Evolutionary conservation across 1,140 invertebrate species (phyloP).

Genomic region (Drosophila nigromelanica): DNA sequence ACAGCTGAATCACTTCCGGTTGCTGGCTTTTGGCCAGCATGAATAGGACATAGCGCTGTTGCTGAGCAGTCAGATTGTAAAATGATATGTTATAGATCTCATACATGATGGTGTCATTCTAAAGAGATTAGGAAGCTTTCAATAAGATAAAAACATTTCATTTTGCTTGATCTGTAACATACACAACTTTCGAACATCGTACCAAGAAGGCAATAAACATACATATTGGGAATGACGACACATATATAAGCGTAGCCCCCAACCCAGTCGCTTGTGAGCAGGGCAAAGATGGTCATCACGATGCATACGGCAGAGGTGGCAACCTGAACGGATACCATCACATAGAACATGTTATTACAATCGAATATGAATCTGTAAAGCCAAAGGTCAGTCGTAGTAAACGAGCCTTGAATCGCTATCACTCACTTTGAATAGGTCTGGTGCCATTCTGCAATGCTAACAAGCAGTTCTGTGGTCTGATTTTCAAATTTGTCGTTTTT

Average conservation of each 20-base stretch:
- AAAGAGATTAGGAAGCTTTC: background rate
- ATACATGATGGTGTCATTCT: constrained; percentile 35
- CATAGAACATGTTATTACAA: constrained; percentile 42
- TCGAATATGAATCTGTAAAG: constrained; percentile 30
- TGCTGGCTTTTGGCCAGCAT: constrained; percentile 52
- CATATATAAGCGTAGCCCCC: constrained; percentile 40
- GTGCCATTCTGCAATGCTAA: constrained; percentile 52
- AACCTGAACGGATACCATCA: constrained; percentile 42
- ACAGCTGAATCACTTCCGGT: constrained; percentile 25
- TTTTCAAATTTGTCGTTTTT: background rate
- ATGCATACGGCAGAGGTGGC: constrained; percentile 41
- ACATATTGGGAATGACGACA: constrained; percentile 38
- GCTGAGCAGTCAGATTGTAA: constrained; percentile 36
- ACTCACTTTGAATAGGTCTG: constrained; percentile 46
- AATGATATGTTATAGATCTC: constrained; percentile 58
- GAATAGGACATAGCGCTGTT: constrained; percentile 41
- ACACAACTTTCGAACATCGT: constrained; percentile 53
- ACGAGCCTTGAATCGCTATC: background rate
- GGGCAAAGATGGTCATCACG: constrained; percentile 43
- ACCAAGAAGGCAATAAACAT: constrained; percentile 54
- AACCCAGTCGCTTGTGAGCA: constrained; percentile 41
- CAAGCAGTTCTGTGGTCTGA: constrained; percentile 8
- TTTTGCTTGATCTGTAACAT: constrained; percentile 5
- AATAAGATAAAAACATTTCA: background rate
- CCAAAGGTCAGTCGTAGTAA: background rate